phyloP scores from a whole-genome alignment of 1,140 invertebrate species.

The Drosophila subpulchrella region DNA sequence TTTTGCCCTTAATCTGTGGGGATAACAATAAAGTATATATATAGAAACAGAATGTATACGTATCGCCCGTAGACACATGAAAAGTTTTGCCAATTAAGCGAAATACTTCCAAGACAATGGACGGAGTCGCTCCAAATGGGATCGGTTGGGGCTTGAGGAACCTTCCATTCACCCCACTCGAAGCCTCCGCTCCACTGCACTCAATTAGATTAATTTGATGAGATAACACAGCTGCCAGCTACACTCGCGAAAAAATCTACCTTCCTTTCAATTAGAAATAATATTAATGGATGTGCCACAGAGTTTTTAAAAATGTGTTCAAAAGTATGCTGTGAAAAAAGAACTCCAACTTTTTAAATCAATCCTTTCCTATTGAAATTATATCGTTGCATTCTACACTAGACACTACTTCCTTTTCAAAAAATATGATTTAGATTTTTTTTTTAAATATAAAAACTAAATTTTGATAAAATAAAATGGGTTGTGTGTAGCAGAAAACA shows the following conservation, averaged over 20 bases:
- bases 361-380: too few species aligned
- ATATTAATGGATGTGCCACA: too few species aligned
- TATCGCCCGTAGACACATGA: slow-evolving; percentile 67
- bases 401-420: too few species aligned
- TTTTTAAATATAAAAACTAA: too few species aligned
- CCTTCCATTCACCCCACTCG: not conserved
- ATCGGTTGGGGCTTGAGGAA: not conserved
- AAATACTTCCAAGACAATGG: slow-evolving; percentile 60
- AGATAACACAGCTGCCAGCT: slow-evolving; percentile 48
- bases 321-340: too few species aligned
- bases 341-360: too few species aligned
- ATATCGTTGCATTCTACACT: too few species aligned
- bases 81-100: slow-evolving; percentile 83
- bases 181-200: slow-evolving; percentile 44
- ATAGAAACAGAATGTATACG: slow-evolving; percentile 24
- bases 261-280: not conserved
- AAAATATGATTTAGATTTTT: too few species aligned
- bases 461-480: too few species aligned
- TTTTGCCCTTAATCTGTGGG: slow-evolving; percentile 83
- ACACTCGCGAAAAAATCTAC: slow-evolving; percentile 1
- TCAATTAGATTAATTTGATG: slow-evolving; percentile 77
- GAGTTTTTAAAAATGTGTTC: too few species aligned
- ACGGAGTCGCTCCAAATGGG: slow-evolving; percentile 15
- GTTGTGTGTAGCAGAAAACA: too few species aligned
- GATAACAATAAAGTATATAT: slow-evolving; percentile 74